Percentiles rank a stretch among this genome's conserved stretches.
These are phyloP conservation scores for Uloborus plumipes DNA, from an alignment of 2,888 invertebrate genomes.

Conservation along the genomic window DNA sequence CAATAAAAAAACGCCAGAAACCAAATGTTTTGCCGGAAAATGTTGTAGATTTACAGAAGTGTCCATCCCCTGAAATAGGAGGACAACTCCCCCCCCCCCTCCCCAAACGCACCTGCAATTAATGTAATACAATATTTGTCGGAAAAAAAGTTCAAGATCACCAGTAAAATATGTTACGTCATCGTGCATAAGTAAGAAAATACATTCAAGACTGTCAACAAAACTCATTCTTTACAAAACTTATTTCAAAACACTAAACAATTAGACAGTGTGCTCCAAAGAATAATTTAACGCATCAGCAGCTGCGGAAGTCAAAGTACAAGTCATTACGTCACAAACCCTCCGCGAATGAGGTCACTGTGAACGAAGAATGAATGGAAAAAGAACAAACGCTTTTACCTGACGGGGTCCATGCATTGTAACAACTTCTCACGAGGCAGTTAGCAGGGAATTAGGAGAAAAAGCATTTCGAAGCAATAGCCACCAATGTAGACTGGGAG, in stretches of 20 bases:
- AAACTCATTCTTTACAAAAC: background rate
- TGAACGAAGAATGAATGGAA: conserved; percentile 16
- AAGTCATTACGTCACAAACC: conserved; percentile 14
- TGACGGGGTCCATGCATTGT: conserved; percentile 41
- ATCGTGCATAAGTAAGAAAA: background rate
- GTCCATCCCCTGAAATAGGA: no score
- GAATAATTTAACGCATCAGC: background rate
- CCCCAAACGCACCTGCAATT: no score
- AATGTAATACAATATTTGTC: background rate
- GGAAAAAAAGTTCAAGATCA: background rate
- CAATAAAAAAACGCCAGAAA: no score
- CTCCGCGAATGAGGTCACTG: conserved; percentile 23
- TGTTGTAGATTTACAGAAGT: no score
- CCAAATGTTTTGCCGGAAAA: no score
- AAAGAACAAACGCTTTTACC: conserved; percentile 31
- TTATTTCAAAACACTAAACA: background rate
- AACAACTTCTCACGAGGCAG: background rate
- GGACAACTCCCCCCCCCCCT: no score
- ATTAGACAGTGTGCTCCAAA: no score
- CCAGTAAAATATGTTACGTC: background rate
- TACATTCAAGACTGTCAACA: background rate
- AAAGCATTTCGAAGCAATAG: background rate
- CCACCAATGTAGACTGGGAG: background rate
- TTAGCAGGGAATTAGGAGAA: background rate
- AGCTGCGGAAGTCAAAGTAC: conserved; percentile 14